Base-by-base conservation (phyloP, 2,113 vertebrate species). In the Cynoglossus semilaevis region DNA sequence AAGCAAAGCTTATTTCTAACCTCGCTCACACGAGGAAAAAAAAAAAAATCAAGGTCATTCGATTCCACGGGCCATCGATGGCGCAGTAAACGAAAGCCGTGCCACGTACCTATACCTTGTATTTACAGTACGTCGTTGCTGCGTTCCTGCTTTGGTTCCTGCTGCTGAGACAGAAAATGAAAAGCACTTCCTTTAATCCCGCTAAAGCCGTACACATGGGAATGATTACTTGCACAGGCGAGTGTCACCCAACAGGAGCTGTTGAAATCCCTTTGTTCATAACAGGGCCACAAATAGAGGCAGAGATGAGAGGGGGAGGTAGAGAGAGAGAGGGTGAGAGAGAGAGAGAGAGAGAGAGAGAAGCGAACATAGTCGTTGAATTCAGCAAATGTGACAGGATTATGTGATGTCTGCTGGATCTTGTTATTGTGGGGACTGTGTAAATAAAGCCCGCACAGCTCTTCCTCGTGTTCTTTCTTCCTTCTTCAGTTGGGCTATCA, bases 201-300 rank as follows among this genome's bases (percentile, higher is more conserved):
- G 56, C 79, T 83, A 76, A 85, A 85, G 74, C 76, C 57, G 67
- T 43, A 61, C 85, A 77, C 81, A 72, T 77, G 80, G 74, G 77
- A 80, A 83, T 81, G 82, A 85, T 78, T 81, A 71, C 75, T 84
- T 69, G 60, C 71, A 87, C 83, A 87, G 87, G 85, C 76, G 79
- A 66, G 76, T 72, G 78, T 80, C 85, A 88, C 87, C 76, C 79
- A 43, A 29, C 22, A 29, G 22, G 72, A 80, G 70, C 77, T 70
- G 71, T 82, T 77, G 65, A 79, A 81, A 86, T 85, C 85, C 82
- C 57, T 76, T 84, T 87, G 81, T 87, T 83, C 47, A 66, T 81
- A 83, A 76, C 45, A 73, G 67, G 80, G 72, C 15, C 55, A 68
- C 72, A 80, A 74, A 72, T 37, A 76, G 60, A 46, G 44, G 43